Conservation (phyloP, 2,113 vertebrate genomes). For the Ictidomys tridecemlineatus region DNA sequence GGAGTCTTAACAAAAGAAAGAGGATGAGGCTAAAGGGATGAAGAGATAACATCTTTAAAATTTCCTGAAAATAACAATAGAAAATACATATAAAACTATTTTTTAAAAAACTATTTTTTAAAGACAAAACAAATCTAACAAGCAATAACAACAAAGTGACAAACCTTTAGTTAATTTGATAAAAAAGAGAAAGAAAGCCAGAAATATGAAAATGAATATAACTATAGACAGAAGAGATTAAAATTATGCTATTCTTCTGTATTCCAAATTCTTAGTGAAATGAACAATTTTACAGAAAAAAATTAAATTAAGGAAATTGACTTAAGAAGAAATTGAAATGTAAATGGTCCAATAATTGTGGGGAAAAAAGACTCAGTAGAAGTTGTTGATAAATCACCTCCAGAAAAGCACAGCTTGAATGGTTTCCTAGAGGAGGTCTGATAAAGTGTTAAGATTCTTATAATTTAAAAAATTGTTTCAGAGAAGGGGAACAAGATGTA, state of each 20-base stretch:
- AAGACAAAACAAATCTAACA: not conserved
- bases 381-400: not conserved
- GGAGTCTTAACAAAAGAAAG: not conserved
- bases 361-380: not conserved
- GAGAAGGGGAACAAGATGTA: not conserved
- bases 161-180: not conserved
- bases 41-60: not conserved
- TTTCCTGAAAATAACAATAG: not conserved
- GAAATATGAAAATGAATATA: not conserved
- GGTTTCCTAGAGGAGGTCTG: not conserved
- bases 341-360: not conserved
- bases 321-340: not conserved
- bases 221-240: not conserved
- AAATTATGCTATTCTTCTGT: not conserved
- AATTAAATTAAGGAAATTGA: conserved; percentile 10
- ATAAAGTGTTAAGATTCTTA: not conserved
- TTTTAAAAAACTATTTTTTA: not conserved
- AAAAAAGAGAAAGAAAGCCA: not conserved
- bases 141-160: not conserved
- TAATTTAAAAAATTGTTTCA: not conserved
- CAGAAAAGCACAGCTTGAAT: not conserved
- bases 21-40: not conserved
- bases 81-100: not conserved
- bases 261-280: not conserved
- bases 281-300: not conserved